phyloP scores from a whole-genome alignment of 2,797 vertebrate species.

The Cheirogaleus major region DNA sequence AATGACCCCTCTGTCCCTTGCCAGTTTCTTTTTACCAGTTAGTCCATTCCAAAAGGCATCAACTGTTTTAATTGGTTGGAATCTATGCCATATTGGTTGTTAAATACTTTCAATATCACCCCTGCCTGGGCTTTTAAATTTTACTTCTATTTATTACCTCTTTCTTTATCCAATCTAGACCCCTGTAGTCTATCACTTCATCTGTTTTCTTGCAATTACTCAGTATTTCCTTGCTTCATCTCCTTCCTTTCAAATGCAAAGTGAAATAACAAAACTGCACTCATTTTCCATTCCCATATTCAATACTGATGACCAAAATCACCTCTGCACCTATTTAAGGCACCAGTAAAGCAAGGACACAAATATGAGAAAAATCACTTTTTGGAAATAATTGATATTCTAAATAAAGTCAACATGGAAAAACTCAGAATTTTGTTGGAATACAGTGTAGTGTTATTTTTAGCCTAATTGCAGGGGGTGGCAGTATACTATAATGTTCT shows the following conservation, averaged over 20 bases:
- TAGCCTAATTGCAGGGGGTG: background rate
- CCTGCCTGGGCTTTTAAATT: background rate
- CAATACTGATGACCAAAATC: background rate
- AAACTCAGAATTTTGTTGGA: background rate
- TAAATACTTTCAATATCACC: background rate
- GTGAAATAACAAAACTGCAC: background rate
- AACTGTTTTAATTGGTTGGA: background rate
- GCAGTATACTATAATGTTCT: background rate
- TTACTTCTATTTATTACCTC: background rate
- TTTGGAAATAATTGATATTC: background rate
- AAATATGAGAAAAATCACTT: background rate
- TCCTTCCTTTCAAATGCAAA: background rate
- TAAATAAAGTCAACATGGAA: slow-evolving; percentile 7
- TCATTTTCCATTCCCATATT: background rate
- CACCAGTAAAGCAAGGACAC: background rate
- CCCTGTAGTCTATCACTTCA: background rate
- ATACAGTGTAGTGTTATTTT: background rate
- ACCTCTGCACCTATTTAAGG: background rate
- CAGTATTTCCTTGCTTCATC: background rate
- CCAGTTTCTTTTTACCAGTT: background rate
- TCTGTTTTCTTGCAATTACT: background rate
- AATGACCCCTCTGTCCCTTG: background rate
- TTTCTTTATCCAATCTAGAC: background rate
- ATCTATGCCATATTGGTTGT: background rate
- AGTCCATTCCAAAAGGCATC: background rate